Base-by-base conservation (phyloP, 2,797 vertebrate genomes). In the Epinephelus malabaricus region DNA sequence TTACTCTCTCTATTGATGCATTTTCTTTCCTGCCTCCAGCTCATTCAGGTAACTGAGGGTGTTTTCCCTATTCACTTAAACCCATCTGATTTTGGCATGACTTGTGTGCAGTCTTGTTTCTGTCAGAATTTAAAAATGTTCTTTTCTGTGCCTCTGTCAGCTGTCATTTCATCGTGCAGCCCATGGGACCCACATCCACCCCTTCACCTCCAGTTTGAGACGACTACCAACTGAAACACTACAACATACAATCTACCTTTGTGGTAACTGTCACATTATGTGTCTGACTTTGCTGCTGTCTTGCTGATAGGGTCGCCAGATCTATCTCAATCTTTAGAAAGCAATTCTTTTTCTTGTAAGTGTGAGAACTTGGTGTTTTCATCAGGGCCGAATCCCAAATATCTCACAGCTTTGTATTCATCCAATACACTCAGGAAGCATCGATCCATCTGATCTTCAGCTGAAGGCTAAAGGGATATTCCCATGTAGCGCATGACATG, bases 121-220 rank as follows among this genome's bases (percentile, higher is more conserved):
- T 45, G 56, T 62, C 40, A 61, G 43, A 27, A 14, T 53, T 13
- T n/a, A 19, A 55, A 69, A 5, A 15, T 5, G 7, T 23, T 38
- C n/a, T 25, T 19, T 10, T 15, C 21, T 53, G 2, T 34, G 23
- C 19, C 21, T 46, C 53, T 43, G 13, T 76, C 61, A 21, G 47
- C 49, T 70, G 47, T 70, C 72, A 27, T 49, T 61, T 76, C 21
- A 25, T 34, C 56, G 70, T 43, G 30, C 45, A 15, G 9, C 8
- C 38, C 19, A 69, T 27, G 23, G 5, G 14, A 25, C 53, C 14
- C 3, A 55, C 25, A 25, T 55, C 3, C 23, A 27, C 53, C 53
- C 53, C 1, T 25, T 1, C 14, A 55, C 53, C 23, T 55, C 5
- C 3, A 8, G 49, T 21, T 51, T 43, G 49, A 51, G 9, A 51